Evolutionary conservation across 2,888 invertebrate genomes (phyloP), one percentile per base, ranked within the genome.

Genomic region (Meteorus cinctellus): DNA sequence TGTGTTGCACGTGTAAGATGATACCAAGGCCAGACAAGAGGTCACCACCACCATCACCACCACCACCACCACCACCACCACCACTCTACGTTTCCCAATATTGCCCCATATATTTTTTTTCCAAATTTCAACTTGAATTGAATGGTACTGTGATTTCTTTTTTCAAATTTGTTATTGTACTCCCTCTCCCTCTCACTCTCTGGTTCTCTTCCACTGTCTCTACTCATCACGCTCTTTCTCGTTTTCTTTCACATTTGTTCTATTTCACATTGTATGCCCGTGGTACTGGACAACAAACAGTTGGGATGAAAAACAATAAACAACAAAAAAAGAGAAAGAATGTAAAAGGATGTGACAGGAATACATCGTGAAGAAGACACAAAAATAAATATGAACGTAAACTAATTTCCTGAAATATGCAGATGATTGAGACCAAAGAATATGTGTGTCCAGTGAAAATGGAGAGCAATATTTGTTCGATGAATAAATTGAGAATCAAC

Each of bases 1-100:
- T 80, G 77, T 79, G 79, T 80, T 78, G 80, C 80, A 80, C 81
- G 81, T 78, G 75, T 79, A 75, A 80, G 78, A 77, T 81, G 79
- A 77, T 55, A 75, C 74, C 63, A 75, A 76, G 73, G 77, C 72
- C 59, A 55, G 34, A 77, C 74, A 75, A 75, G 66, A 77, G 77
- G 59, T 48, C 74, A 55, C 65, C 65, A 72, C 71, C 63, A 69
- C 65, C 65, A 72, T 68, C 63, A 69, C 24, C 24, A 24, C 24
- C 24, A 24, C 24, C 24, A 24, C 24, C 24, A 24, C 24, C 24
- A 24, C 24, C 24, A 24, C 24, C 24, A 24, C 24, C 24, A 24
- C 76, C 76, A 73, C 78, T 78, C 75, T 75, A 24, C 19, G 6
- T 24, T 24, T 55, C 55, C 55, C n/a, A n/a, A 55, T 8, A n/a